Evolutionary conservation across 2,888 invertebrate genomes (phyloP).

Genomic region (Psylliodes chrysocephalus): DNA sequence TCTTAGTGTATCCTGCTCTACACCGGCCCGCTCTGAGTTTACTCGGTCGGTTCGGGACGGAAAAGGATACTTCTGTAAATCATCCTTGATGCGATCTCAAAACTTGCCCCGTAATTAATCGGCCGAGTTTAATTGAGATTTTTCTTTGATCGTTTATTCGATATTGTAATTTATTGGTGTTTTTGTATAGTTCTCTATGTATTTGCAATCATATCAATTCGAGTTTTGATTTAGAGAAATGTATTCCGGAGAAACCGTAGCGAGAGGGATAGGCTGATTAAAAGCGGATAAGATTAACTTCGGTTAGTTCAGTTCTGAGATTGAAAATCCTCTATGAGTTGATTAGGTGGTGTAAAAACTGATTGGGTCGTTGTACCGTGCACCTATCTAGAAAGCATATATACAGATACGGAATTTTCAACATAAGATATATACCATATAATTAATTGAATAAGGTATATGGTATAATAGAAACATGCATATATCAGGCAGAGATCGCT

Average conservation of each 20-base stretch:
- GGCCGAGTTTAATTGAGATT: constrained; percentile 63
- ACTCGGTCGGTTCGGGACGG: not conserved
- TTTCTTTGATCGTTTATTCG: constrained; percentile 60
- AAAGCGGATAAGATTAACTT: constrained; percentile 8
- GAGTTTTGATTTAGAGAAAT: constrained; percentile 26
- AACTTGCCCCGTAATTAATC: constrained; percentile 62
- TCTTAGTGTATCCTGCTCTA: not conserved
- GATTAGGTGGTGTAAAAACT: not conserved
- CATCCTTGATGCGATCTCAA: constrained; percentile 59
- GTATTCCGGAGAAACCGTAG: not conserved
- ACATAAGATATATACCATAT: too few relatives aligned
- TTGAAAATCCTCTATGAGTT: not conserved
- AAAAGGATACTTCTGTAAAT: constrained; percentile 59
- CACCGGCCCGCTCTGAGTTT: constrained; percentile 18
- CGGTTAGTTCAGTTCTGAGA: not conserved
- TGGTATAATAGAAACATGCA: too few relatives aligned
- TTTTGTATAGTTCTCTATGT: constrained; percentile 53
- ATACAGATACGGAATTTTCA: too few relatives aligned
- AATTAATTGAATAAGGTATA: too few relatives aligned
- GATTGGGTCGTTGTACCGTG: too few relatives aligned
- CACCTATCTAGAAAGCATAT: too few relatives aligned
- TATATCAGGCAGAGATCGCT: too few relatives aligned
- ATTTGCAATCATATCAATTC: constrained; percentile 50
- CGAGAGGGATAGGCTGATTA: constrained; percentile 7
- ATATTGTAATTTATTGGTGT: constrained; percentile 60